These are phyloP conservation scores for Rhogogaster chlorosoma DNA, from an alignment of 2,888 invertebrate species.

Conservation along the genomic window DNA sequence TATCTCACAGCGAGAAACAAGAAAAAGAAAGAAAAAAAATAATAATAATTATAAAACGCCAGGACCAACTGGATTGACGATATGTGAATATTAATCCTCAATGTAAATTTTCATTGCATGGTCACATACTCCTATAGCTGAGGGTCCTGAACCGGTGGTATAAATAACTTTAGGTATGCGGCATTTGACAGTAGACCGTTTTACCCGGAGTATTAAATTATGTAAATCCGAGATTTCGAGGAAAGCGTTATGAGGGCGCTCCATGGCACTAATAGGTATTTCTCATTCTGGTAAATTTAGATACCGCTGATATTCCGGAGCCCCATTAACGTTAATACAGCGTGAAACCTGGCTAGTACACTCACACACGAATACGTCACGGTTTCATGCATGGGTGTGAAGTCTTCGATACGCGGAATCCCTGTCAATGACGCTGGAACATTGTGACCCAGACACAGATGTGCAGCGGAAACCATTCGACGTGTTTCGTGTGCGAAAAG, in stretches of 20 bases:
- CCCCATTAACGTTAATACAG: not conserved
- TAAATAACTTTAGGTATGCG: conserved; percentile 18
- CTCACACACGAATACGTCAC: not conserved
- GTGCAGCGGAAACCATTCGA: not conserved
- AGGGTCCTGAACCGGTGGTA: not conserved
- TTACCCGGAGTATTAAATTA: conserved; percentile 24
- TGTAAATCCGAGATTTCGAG: conserved; percentile 41
- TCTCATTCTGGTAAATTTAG: conserved; percentile 41
- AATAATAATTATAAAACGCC: not conserved
- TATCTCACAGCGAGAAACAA: not conserved
- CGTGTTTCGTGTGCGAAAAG: conserved; percentile 14
- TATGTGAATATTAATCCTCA: not conserved
- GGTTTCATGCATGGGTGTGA: not conserved
- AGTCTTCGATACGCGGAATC: not conserved
- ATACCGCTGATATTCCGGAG: conserved; percentile 29
- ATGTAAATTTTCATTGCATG: not conserved
- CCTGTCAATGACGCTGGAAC: not conserved
- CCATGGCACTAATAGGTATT: conserved; percentile 20
- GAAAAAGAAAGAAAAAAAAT: not conserved
- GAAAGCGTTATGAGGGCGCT: conserved; percentile 24
- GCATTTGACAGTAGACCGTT: conserved; percentile 29
- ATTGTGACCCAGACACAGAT: not conserved
- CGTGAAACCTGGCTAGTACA: not conserved
- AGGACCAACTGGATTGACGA: not conserved
- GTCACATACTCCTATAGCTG: not conserved